phyloP scores from a whole-genome alignment of 2,888 invertebrate species.

The Cremastinae sp. region DNA sequence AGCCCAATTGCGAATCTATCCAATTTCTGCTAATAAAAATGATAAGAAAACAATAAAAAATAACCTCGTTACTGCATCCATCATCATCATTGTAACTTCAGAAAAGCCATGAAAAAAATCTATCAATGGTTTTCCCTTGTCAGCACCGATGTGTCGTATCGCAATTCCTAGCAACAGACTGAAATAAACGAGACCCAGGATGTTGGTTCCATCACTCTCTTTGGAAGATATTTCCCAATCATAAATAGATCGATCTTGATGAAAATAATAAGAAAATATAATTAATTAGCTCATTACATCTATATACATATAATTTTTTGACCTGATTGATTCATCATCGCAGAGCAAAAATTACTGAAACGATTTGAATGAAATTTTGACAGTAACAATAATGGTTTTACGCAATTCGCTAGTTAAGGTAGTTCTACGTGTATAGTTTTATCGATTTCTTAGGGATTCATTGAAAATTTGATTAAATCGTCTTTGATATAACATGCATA shows the following conservation, averaged over 20 bases:
- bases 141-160: conserved; percentile 91
- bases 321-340: too few species aligned
- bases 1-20: too few species aligned
- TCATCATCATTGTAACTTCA: conserved; percentile 96
- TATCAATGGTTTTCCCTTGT: conserved; percentile 88
- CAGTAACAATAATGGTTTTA: too few species aligned
- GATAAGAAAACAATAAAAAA: conserved; percentile 36
- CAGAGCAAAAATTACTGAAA: too few species aligned
- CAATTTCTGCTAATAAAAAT: too few species aligned
- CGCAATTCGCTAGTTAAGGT: too few species aligned
- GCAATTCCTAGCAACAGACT: conserved; percentile 93
- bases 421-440: too few species aligned
- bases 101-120: conserved; percentile 92
- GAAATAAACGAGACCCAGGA: conserved; percentile 91
- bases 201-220: conserved; percentile 89
- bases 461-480: too few species aligned
- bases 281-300: background rate
- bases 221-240: conserved; percentile 87
- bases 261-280: too few species aligned
- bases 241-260: conserved; percentile 35
- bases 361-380: too few species aligned
- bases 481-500: too few species aligned
- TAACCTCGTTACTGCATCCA: conserved; percentile 96
- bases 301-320: background rate
- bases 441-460: too few species aligned